Conservation (phyloP, 1,140 invertebrate species). For the Drosophila ironensis region DNA sequence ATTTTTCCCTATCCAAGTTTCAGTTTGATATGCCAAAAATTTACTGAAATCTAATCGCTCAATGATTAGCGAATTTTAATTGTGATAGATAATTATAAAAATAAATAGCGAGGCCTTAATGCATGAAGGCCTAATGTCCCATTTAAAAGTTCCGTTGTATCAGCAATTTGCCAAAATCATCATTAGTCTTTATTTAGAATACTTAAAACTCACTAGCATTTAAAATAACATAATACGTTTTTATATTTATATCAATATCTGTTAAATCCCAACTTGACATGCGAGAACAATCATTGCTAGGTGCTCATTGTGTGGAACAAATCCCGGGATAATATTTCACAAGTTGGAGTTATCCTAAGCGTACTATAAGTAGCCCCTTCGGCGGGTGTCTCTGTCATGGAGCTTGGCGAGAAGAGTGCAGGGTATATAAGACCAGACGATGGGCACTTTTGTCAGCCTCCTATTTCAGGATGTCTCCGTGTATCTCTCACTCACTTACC, state of each 20-base stretch:
- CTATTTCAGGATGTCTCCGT: conserved; percentile 4
- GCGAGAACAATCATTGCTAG: conserved; percentile 12
- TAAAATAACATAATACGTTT: not conserved
- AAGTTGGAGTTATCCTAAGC: conserved; percentile 45
- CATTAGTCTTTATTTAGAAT: no score
- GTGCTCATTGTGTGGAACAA: not conserved
- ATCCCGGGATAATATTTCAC: conserved; percentile 34
- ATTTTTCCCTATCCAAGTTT: not conserved
- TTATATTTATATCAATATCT: not conserved
- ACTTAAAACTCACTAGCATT: no score
- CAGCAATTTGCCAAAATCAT: no score
- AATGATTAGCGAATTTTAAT: no score
- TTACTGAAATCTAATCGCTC: not conserved
- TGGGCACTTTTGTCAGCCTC: conserved; percentile 26
- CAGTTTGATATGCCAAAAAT: not conserved
- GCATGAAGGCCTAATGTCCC: no score
- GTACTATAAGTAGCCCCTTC: conserved; percentile 9
- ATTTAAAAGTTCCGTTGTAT: no score
- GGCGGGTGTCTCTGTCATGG: not conserved
- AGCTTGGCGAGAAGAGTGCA: not conserved
- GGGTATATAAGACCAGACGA: conserved; percentile 18
- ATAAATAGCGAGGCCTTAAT: no score
- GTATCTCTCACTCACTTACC: not conserved
- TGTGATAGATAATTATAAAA: no score
- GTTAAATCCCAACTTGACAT: not conserved